These are phyloP conservation scores for Miniopterus natalensis DNA, from an alignment of 2,113 vertebrate genomes.

Conservation along the genomic window DNA sequence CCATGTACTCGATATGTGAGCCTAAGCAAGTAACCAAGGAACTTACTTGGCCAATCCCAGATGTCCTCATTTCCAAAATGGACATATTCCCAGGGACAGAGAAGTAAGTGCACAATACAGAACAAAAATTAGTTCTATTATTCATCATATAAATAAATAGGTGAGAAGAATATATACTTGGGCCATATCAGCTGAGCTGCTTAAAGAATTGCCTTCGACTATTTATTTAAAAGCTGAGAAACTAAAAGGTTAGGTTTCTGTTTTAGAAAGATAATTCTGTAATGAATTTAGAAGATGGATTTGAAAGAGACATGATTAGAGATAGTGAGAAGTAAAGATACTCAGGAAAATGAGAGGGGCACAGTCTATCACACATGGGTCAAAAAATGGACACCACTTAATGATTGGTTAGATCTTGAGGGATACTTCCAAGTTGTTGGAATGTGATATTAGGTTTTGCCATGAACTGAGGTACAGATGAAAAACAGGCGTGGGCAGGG, in stretches of 20 bases:
- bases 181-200: not conserved
- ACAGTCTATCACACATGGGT: not conserved
- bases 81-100: not conserved
- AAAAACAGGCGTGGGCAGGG: not conserved
- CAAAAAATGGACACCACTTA: not conserved
- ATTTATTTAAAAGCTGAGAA: not conserved
- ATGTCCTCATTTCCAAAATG: not conserved
- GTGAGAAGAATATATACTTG: not conserved
- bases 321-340: not conserved
- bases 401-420: not conserved
- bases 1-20: not conserved
- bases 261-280: not conserved
- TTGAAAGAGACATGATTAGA: not conserved
- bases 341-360: not conserved
- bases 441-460: not conserved
- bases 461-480: not conserved
- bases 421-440: not conserved
- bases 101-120: not conserved
- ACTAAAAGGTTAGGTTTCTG: not conserved
- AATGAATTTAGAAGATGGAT: not conserved
- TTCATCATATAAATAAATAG: not conserved
- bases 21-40: not conserved
- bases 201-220: not conserved
- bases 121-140: not conserved
- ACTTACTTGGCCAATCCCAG: not conserved